Base-by-base conservation (phyloP, 2,888 invertebrate genomes). In the Catotricha subobsoleta region DNA sequence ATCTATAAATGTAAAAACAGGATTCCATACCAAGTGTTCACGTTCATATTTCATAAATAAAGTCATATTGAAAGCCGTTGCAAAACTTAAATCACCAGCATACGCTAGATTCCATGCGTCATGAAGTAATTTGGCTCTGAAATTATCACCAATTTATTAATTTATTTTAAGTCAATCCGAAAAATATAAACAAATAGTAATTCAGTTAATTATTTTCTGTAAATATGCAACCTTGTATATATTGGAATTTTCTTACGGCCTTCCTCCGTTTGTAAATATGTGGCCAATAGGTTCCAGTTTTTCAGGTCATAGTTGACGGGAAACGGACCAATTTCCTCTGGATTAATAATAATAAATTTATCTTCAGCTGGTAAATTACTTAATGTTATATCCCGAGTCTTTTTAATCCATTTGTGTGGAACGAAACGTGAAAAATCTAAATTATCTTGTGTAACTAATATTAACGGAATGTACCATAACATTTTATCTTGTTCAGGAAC, bases 311-410 rank as follows among this genome's bases (percentile, higher is more conserved):
- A 87, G 54, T 84, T 84, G 0, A 87, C 86, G 3, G 82, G 80
- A 60, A 76, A 84, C 29, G 83, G 81, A 1, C 79, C 80, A 46
- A 83, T 83, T 65, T 86, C 84, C 53, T 84, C 83, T 5, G 82
- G 79, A 60, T 86, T 87, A 1, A 84, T 68, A 42, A 87, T 77
- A 38, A 86, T 68, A 52, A 83, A 84, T 39, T 72, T 58, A 38
- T 77, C 65, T 19, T 66, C 60, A 0, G 53, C 57, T 0, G 78
- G 73, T 50, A 76, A 59, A 42, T 71, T 61, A 1, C 52, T 52
- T 1, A 80, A 50, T 8, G 57, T 65, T 2, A 74, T 53, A 41
- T 74, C 67, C 28, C 65, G 66, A 35, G 63, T 63, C 40, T 69
- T 69, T 46, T 66, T 67, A 66, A 81, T 71, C 81, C 82, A 83